Base-by-base conservation (phyloP, 1,140 invertebrate species). In the Zaprionus tsacasi region DNA sequence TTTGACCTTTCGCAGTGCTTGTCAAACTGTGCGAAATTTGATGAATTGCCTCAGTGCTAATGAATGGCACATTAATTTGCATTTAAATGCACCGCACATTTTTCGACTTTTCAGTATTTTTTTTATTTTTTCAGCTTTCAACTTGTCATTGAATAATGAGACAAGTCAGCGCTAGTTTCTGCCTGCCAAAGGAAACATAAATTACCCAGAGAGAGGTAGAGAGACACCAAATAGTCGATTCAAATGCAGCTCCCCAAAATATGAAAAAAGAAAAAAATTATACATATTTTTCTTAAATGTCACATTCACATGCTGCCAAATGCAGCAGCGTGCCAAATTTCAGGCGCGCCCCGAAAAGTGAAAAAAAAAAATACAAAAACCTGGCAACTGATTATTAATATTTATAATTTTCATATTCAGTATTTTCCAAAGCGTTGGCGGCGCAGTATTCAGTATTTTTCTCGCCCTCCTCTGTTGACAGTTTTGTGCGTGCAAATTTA, bases 41-140 rank as follows among this genome's bases (percentile, higher is more conserved):
- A 82, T 82, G 72, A 69, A 82, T 82, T 72, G 71, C 65, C 64
- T n/a, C 35, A 21, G 68, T 50, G 79, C 61, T 75, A 78, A 75
- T 78, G 79, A 82, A 78, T 81, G 81, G 79, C 81, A 79, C 72
- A 81, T 82, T 82, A 82, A 82, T 82, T 82, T 82, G 81, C 81
- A 82, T 82, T 82, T 76, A 70, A 75, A 82, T 82, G 57, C 59
- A 50, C 33, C 58, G 30, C 64, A 63, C 40, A 65, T 56, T 57
- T 43, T 56, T 56, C 12, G 40, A 27, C 25, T 50, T 59, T 33
- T 58, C 17, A 25, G 45, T 48, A 11, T 50, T 55, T 59, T 33
- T 50, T 63, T 48, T 48, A 43, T 72, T 25, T 55, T 61, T 64
- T 45, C 55, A 15, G 8, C 57, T 68, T 67, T 17, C 33, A 64